Base-by-base conservation (phyloP, 2,888 invertebrate species). In the Amphipyra berbera region DNA sequence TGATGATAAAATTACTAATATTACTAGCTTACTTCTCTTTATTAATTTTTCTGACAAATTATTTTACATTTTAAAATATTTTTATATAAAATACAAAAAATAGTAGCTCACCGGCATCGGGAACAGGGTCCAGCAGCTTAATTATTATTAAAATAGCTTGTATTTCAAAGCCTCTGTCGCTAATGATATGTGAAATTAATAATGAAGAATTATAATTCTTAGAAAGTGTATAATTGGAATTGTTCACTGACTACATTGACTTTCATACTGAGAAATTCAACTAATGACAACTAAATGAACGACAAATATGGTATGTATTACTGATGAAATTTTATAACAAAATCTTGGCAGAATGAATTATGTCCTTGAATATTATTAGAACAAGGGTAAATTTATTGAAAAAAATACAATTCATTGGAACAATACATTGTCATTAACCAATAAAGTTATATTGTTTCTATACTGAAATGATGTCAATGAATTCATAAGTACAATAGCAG, bases 171-270 rank as follows among this genome's bases (percentile, higher is more conserved):
- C 21, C 21, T 3, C 21, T 21, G 9, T 9, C 41, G 37, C 35
- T 27, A 42, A 45, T 47, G 37, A 44, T 56, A 46, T 8, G 38
- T 60, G 53, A 62, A 62, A 63, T 47, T 52, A 42, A 48, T 65
- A 53, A 44, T 40, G 50, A 63, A 66, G 48, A 65, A 65, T 69
- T 53, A 65, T 21, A 68, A 61, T 73, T 68, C 72, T 66, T 66
- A 68, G 79, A 78, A 78, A 75, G 69, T 72, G 47, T 57, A 55
- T 79, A 70, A 74, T 69, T 68, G 47, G 10, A 52, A 63, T 52
- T 54, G 50, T 65, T 65, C 45, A 56, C 48, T 6, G 50, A 58
- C 54, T 66, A 54, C 56, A 70, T 67, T 40, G 37, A 56, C 61
- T 61, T 70, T 68, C 69, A 60, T 74, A 56, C 57, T 46, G 38